Evolutionary conservation across 2,113 vertebrate genomes (phyloP), one percentile per base, ranked within the genome.

Genomic region (Syngnathus typhle): DNA sequence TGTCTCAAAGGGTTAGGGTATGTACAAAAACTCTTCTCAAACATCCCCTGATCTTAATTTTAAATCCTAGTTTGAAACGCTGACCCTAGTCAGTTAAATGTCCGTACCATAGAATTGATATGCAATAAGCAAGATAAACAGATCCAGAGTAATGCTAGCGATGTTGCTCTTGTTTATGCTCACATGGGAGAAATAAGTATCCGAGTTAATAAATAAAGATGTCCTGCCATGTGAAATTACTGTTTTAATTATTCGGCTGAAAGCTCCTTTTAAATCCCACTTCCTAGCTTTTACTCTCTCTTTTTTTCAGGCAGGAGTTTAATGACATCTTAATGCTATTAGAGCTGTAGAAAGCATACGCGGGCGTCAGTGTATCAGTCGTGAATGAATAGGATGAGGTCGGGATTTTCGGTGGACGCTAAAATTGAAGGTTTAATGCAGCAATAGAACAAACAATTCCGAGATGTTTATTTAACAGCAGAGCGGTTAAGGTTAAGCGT

Each of bases 311-410:
- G 78, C 73, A 80, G 73, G 73, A 83, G 84, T 87, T 88, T 90
- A 86, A 79, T 88, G 84, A 85, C 78, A 78, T 78, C 79, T 79
- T 86, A 88, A 88, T 82, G 77, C 82, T 74, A 80, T 87, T 86
- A 83, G 69, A 59, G 69, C 70, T 46, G 44, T 15, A 15, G 44
- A 1, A 46, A 46, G 49, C 63, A 43, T 11, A 43, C 8, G 11
- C 41, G 11, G 9, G 36, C 56, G 68, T 71, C 64, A 68, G 36
- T 19, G 18, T 8, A n/a, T 18, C 68, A 6, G 44, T 19, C 6
- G 63, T 32, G 36, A 72, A 72, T 67, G 36, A 67, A 52, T 70
- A 55, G 70, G 19, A 64, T 51, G 49, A 75, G 23, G 27, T n/a
- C 13, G 15, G 27, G 62, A 69, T 70, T 65, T 46, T 67, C 43